Percentiles rank a stretch among this genome's conserved stretches.
Evolutionary conservation across 64 coral and sea anemone species (phyloP).

Genomic region (Actinia equina): DNA sequence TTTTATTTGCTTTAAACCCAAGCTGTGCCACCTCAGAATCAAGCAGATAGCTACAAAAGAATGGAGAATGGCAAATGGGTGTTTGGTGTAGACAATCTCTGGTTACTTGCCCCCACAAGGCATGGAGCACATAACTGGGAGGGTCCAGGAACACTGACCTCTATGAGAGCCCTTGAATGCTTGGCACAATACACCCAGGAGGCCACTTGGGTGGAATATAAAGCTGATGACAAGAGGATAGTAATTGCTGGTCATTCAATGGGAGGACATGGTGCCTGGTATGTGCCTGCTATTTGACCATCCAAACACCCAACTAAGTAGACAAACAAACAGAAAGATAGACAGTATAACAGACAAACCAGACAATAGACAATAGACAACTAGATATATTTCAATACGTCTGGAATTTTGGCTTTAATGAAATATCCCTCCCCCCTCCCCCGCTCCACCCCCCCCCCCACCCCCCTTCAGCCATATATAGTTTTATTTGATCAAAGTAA

Average conservation of each 20-base stretch:
- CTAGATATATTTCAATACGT: no score
- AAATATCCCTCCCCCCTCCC: no score
- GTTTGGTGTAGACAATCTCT: conserved; percentile 92
- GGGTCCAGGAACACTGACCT: conserved; percentile 90
- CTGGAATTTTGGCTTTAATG: no score
- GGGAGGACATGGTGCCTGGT: conserved; percentile 99
- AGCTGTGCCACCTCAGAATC: conserved; percentile 94
- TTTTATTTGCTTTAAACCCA: background rate
- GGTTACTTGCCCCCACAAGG: conserved; percentile 88
- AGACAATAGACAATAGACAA: no score
- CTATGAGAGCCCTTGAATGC: conserved; percentile 67
- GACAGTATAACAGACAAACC: no score
- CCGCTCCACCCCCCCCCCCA: no score
- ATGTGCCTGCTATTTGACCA: background rate
- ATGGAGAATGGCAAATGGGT: conserved; percentile 81
- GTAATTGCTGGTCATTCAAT: conserved; percentile 97
- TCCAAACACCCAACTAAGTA: background rate
- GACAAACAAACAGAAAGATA: background rate
- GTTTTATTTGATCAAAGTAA: no score
- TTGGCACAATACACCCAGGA: conserved; percentile 72
- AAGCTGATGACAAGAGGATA: conserved; percentile 63
- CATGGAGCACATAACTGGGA: conserved; percentile 99
- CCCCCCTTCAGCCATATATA: no score
- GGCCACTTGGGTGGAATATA: conserved; percentile 41
- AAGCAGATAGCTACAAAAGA: conserved; percentile 96